A percentile compares a stretch with the other conserved stretches of the same genome.
Conservation (phyloP, 2,888 invertebrate species). For the Ecliptopera silaceata region DNA sequence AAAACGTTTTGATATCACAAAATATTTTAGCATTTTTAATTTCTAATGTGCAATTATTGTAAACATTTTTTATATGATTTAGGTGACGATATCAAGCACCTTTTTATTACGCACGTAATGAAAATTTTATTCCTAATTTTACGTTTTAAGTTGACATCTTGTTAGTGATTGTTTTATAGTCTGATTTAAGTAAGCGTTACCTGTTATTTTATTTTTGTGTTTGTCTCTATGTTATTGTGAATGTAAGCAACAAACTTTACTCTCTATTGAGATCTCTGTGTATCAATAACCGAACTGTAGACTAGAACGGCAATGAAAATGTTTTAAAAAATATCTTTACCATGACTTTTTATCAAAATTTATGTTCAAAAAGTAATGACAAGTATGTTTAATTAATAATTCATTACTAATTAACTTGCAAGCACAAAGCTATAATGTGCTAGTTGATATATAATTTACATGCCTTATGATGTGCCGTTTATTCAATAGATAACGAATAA, state of each 20-base stretch:
- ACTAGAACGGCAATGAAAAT: background rate
- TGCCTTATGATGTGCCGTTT: slow-evolving; percentile 30
- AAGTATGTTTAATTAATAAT: background rate
- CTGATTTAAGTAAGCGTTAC: slow-evolving; percentile 72
- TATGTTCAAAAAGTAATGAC: background rate
- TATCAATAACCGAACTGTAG: slow-evolving; percentile 11
- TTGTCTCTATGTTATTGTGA: slow-evolving; percentile 34
- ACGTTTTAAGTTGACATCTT: slow-evolving; percentile 62
- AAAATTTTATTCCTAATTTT: slow-evolving; percentile 57
- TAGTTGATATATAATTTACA: slow-evolving; percentile 27
- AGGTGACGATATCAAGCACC: slow-evolving; percentile 50
- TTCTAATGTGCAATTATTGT: slow-evolving; percentile 29
- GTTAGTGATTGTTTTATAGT: slow-evolving; percentile 71
- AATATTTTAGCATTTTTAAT: slow-evolving; percentile 13
- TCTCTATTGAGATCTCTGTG: slow-evolving; percentile 27
- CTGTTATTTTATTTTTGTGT: slow-evolving; percentile 65
- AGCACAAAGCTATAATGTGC: slow-evolving; percentile 7
- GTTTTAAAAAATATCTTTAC: background rate
- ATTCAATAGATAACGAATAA: slow-evolving; percentile 22
- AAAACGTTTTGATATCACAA: slow-evolving; percentile 1
- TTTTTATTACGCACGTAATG: slow-evolving; percentile 64
- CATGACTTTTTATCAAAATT: too few species aligned
- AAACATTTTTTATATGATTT: slow-evolving; percentile 26
- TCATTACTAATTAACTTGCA: slow-evolving; percentile 3
- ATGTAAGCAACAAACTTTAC: slow-evolving; percentile 20